phyloP scores from a whole-genome alignment of 2,888 invertebrate genomes.

The Linnaemya tessellans region DNA sequence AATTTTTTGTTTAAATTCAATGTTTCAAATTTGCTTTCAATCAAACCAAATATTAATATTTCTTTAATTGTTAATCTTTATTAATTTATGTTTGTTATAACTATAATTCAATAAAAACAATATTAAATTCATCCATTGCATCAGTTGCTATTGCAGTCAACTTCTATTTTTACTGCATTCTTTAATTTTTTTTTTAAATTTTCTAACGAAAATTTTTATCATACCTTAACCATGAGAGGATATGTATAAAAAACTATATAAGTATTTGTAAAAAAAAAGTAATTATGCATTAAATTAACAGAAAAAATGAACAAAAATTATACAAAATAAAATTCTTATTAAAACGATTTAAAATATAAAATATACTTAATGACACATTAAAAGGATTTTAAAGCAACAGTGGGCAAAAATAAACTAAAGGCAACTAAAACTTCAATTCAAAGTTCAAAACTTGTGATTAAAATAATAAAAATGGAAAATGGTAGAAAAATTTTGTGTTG shows the following conservation, averaged over 20 bases:
- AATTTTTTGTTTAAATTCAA: background rate
- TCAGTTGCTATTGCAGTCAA: conserved; percentile 60
- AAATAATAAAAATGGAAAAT: conserved; percentile 12
- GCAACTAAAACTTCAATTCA: conserved; percentile 25
- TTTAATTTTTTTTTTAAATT: conserved; percentile 9
- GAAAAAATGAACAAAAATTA: conserved; percentile 50
- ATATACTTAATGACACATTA: conserved; percentile 71
- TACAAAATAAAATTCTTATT: conserved; percentile 60
- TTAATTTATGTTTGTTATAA: conserved; percentile 51
- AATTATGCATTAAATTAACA: conserved; percentile 67
- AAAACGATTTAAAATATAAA: conserved; percentile 56
- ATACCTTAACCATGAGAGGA: conserved; percentile 78
- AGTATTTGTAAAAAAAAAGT: conserved; percentile 57
- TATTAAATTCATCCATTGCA: conserved; percentile 69
- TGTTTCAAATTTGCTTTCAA: background rate
- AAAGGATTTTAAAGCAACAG: conserved; percentile 61
- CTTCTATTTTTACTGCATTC: conserved; percentile 47
- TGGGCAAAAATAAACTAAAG: conserved; percentile 33
- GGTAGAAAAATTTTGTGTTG: conserved; percentile 11
- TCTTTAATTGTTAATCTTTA: conserved; percentile 45
- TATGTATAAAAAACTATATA: conserved; percentile 74
- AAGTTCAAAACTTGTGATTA: background rate
- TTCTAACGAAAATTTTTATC: conserved; percentile 69
- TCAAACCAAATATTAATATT: conserved; percentile 26
- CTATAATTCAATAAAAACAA: conserved; percentile 69